Evolutionary conservation across 2,888 invertebrate species (phyloP).

Genomic region (Argyra leucocephala): DNA sequence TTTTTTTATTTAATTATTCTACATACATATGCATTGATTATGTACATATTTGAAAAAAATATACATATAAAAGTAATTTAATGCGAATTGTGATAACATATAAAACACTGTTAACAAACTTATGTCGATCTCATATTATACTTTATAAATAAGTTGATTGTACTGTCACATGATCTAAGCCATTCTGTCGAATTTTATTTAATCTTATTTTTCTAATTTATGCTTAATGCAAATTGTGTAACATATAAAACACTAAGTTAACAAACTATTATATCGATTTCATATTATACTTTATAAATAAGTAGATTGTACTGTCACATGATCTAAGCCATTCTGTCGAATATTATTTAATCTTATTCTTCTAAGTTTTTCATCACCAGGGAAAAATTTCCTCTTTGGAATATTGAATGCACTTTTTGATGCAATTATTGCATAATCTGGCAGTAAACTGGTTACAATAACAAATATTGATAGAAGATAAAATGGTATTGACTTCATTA

Average conservation of each 20-base stretch:
- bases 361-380: slow-evolving; percentile 26
- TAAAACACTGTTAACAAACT: no score
- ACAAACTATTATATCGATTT: no score
- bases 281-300: background rate
- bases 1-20: background rate
- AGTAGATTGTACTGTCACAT: background rate
- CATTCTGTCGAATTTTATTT: background rate
- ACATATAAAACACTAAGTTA: no score
- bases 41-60: no score
- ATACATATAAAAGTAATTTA: no score
- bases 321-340: background rate
- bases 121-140: no score
- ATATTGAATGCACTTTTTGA: slow-evolving; percentile 32
- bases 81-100: background rate
- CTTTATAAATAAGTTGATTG: slow-evolving; percentile 6
- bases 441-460: slow-evolving; percentile 47
- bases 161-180: background rate
- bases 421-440: slow-evolving; percentile 46
- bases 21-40: no score
- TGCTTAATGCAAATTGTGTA: background rate
- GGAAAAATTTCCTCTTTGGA: slow-evolving; percentile 34
- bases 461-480: slow-evolving; percentile 51
- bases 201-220: background rate
- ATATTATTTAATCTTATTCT: background rate
- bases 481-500: slow-evolving; percentile 51